Conservation (phyloP, 2,797 vertebrate species). For the Dendrocincla fuliginosa region DNA sequence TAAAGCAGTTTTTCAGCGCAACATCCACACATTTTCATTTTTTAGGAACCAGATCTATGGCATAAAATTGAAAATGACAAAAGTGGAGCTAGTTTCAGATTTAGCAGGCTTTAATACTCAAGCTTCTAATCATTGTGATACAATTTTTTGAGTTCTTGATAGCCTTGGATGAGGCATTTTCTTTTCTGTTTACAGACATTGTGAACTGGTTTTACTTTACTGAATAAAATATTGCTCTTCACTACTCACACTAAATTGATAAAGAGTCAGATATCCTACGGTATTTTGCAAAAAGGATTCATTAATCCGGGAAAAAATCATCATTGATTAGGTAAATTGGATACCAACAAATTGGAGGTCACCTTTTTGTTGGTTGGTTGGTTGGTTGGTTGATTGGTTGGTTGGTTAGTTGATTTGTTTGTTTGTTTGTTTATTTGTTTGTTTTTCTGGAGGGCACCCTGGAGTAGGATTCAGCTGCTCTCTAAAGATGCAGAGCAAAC, state of each 20-base stretch:
- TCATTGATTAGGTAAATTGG: not conserved
- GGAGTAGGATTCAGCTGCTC: not conserved
- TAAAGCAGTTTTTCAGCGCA: not conserved
- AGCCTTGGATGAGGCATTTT: not conserved
- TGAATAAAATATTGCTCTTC: not conserved
- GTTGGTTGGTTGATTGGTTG: too few relatives aligned
- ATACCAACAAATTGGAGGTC: not conserved
- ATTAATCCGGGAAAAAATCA: not conserved
- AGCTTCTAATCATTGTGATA: not conserved
- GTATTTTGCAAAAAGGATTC: not conserved
- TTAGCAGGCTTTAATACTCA: not conserved
- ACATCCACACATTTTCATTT: not conserved
- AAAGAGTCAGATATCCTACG: not conserved
- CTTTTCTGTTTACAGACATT: not conserved
- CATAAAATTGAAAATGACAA: not conserved
- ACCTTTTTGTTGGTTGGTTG: too few relatives aligned
- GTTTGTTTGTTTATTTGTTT: accelerated
- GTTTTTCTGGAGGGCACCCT: not conserved
- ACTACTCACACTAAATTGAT: not conserved
- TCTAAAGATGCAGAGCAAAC: not conserved
- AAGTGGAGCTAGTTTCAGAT: not conserved
- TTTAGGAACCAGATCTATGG: not conserved
- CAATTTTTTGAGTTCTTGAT: not conserved
- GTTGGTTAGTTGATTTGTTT: too few relatives aligned
- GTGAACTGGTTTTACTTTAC: not conserved